phyloP scores from a whole-genome alignment of 2,113 vertebrate species.

The Tichodroma muraria region DNA sequence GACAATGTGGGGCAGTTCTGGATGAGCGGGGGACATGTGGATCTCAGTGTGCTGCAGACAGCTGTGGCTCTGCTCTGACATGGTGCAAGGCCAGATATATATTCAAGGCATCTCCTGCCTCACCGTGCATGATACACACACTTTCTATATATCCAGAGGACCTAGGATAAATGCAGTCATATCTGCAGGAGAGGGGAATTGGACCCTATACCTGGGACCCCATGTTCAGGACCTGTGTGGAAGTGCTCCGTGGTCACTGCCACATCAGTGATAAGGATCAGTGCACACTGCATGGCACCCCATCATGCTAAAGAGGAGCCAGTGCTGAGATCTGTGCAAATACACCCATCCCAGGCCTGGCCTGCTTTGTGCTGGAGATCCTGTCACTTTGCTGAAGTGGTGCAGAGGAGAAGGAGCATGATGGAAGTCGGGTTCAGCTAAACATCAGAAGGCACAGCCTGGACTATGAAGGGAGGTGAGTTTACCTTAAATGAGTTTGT shows the following conservation, averaged over 20 bases:
- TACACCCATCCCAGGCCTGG: not conserved
- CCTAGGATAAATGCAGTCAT: not conserved
- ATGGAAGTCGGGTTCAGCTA: not conserved
- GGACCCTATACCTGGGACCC: not conserved
- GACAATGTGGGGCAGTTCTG: not conserved
- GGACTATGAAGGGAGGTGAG: not conserved
- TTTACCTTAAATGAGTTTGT: not conserved
- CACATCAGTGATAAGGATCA: not conserved
- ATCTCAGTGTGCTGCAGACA: not conserved
- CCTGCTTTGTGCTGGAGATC: not conserved
- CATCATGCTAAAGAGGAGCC: not conserved
- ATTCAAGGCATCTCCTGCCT: not conserved
- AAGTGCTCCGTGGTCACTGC: fast-evolving
- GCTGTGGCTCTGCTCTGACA: not conserved
- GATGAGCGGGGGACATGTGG: not conserved
- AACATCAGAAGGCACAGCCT: not conserved
- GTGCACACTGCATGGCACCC: not conserved
- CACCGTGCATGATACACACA: not conserved
- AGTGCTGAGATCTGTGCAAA: not conserved
- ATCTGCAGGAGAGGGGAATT: not conserved
- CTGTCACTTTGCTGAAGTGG: not conserved
- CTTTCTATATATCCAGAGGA: not conserved
- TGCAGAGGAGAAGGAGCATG: not conserved
- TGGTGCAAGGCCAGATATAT: not conserved
- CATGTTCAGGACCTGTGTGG: not conserved